Evolutionary conservation across 2,113 vertebrate species (phyloP), one percentile per base, ranked within the genome.

Genomic region (Leiothrix lutea): DNA sequence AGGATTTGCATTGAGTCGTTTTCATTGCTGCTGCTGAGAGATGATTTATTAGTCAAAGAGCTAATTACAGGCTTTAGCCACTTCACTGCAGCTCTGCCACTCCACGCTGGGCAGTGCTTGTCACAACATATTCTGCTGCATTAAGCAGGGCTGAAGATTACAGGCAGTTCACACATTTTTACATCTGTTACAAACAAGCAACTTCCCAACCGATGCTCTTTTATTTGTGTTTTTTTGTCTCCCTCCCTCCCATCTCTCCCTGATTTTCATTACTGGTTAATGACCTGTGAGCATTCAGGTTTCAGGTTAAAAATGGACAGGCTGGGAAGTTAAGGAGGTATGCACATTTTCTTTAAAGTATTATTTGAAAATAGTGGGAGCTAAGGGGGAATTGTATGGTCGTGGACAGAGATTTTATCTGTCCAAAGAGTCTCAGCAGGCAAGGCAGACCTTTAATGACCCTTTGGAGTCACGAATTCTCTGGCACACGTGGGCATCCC

Each of bases 61-160:
- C 80, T 92, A 96, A 94, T 96, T 95, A 79, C 90, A 86, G 82
- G 60, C 75, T 90, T 92, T 36, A 90, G 92, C 81, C 92, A 83
- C 80, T 77, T 91, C 72, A 67, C 67, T 81, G 70, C 79, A 90
- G 86, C 80, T 95, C 83, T 74, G 75, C 75, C 66, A 67, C 83
- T 91, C 86, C 62, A 28, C 10, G 12, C 67, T 7, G 35, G 83
- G 83, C 91, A 87, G 51, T 2, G 7, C 80, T 87, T 92, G 80
- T 80, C 96, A 87, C 77, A 85, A 92, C 93, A 89, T 66, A 90
- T 92, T 92, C 94, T 90, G 90, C 93, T 88, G 95, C 92, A 92
- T 95, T 95, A 97, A 87, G 77, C 94, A 90, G 22, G 70, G 80
- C 60, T 91, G 90, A 79, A 72, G 73, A 36, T 90, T 58, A 65